These are phyloP conservation scores for Melanotaenia nigrans DNA, from an alignment of 2,797 vertebrate species.

Conservation along the genomic window DNA sequence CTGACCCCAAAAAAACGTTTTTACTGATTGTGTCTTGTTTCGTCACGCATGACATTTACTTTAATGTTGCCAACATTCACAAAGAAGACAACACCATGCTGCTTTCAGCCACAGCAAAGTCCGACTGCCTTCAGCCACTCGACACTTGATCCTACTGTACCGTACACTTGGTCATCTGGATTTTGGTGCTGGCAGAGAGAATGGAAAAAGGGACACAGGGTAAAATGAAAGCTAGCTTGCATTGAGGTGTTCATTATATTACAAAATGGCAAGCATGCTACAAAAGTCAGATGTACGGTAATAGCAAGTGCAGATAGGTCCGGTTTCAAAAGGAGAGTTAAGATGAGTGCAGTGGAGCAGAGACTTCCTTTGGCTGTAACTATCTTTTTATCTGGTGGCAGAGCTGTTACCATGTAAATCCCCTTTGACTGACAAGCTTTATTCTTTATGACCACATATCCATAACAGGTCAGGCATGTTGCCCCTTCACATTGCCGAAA, in stretches of 20 bases:
- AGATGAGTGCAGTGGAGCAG: slow-evolving; percentile 6
- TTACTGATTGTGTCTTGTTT: slow-evolving; percentile 47
- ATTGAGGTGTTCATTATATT: slow-evolving; percentile 58
- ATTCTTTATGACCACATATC: slow-evolving; percentile 18
- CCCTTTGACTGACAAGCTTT: slow-evolving; percentile 12
- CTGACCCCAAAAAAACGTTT: slow-evolving; percentile 48
- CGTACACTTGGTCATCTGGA: slow-evolving; percentile 67
- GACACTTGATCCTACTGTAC: slow-evolving; percentile 76
- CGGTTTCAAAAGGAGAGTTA: slow-evolving; percentile 30
- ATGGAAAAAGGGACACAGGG: slow-evolving; percentile 76
- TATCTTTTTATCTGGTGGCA: slow-evolving; percentile 5
- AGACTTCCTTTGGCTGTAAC: slow-evolving; percentile 10
- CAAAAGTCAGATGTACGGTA: slow-evolving; percentile 45
- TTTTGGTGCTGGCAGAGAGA: slow-evolving; percentile 76
- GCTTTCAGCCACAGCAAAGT: slow-evolving; percentile 50
- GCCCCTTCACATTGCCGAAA: slow-evolving; percentile 14
- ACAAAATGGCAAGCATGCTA: slow-evolving; percentile 48
- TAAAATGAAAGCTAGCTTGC: slow-evolving; percentile 53
- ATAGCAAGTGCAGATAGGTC: slow-evolving; percentile 26
- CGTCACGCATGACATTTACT: slow-evolving; percentile 63
- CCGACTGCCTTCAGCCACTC: slow-evolving; percentile 50
- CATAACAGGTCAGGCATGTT: slow-evolving; percentile 24
- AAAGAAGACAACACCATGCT: slow-evolving; percentile 51
- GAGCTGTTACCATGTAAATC: background rate
- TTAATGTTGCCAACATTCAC: slow-evolving; percentile 57